Evolutionary conservation across 2,113 vertebrate species (phyloP).

Genomic region (Spea multiplicata): DNA sequence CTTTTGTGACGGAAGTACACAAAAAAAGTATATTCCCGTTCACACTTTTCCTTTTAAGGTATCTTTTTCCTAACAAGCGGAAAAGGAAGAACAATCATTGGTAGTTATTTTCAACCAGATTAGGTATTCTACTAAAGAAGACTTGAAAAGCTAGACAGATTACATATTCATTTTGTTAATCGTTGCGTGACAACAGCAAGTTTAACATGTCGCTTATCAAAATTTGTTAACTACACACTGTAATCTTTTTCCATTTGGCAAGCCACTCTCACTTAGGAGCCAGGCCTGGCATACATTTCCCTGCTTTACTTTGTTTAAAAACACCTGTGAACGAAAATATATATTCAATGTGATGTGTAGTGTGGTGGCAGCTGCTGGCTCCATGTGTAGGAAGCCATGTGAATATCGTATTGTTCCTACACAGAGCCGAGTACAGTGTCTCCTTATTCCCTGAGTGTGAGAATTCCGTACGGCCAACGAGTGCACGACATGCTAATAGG

Average conservation of each 20-base stretch:
- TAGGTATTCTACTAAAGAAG: too few relatives aligned
- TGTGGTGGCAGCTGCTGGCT: constrained; percentile 34
- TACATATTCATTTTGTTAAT: constrained; percentile 38
- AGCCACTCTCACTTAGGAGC: constrained; percentile 17
- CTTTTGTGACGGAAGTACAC: too few relatives aligned
- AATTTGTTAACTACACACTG: constrained; percentile 39
- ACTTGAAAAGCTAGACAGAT: constrained; percentile 15
- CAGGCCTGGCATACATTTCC: constrained; percentile 32
- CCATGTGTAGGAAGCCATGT: constrained; percentile 32
- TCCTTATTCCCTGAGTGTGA: constrained; percentile 45
- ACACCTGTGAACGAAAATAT: constrained; percentile 39
- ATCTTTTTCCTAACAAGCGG: too few relatives aligned
- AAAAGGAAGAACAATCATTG: too few relatives aligned
- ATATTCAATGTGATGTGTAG: constrained; percentile 28
- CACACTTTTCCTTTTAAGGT: too few relatives aligned
- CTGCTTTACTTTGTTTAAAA: constrained; percentile 40
- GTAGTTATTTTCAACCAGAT: too few relatives aligned
- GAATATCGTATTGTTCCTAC: constrained; percentile 38
- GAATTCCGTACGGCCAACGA: constrained; percentile 33
- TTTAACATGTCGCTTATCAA: constrained; percentile 36
- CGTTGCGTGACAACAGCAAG: constrained; percentile 25
- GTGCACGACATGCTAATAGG: constrained; percentile 25
- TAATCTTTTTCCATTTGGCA: constrained; percentile 44
- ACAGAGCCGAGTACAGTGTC: constrained; percentile 28
- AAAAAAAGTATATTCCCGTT: too few relatives aligned